Conservation (phyloP, 2,888 invertebrate species). For the Troides aeacus region DNA sequence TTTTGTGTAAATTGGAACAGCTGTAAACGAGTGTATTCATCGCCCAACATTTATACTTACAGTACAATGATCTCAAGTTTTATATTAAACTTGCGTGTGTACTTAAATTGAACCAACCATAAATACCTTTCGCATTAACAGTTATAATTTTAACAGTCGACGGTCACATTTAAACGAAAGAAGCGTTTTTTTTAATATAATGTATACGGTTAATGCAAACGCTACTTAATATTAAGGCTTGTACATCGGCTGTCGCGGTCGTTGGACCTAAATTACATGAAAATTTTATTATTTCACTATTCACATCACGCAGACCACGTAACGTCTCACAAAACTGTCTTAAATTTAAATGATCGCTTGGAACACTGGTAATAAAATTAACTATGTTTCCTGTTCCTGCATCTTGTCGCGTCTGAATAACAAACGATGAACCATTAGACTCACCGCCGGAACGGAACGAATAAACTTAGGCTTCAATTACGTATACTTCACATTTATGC, state of each 20-base stretch:
- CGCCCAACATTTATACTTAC: no score
- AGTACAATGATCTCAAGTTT: background rate
- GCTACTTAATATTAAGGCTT: background rate
- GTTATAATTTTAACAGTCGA: background rate
- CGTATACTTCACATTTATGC: conserved; percentile 13
- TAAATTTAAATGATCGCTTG: conserved; percentile 22
- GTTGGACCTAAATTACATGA: conserved; percentile 22
- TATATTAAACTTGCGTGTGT: background rate
- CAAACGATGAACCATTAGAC: conserved; percentile 47
- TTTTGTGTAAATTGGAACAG: no score
- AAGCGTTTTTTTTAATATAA: conserved; percentile 6
- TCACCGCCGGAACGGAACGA: conserved; percentile 60
- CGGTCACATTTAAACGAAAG: background rate
- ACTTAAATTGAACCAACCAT: background rate
- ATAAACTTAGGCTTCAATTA: conserved; percentile 27
- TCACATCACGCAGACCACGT: conserved; percentile 21
- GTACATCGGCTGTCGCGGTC: conserved; percentile 10
- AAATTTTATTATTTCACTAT: conserved; percentile 20
- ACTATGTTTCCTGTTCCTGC: conserved; percentile 60
- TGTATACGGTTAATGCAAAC: conserved; percentile 1
- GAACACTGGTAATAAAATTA: conserved; percentile 31
- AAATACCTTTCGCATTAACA: background rate
- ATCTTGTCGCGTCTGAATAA: conserved; percentile 49
- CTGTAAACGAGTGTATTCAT: no score
- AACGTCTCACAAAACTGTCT: conserved; percentile 21